These are phyloP conservation scores for Dendrophyllia cribrosa DNA, from an alignment of 64 coral and sea anemone species.

Conservation along the genomic window DNA sequence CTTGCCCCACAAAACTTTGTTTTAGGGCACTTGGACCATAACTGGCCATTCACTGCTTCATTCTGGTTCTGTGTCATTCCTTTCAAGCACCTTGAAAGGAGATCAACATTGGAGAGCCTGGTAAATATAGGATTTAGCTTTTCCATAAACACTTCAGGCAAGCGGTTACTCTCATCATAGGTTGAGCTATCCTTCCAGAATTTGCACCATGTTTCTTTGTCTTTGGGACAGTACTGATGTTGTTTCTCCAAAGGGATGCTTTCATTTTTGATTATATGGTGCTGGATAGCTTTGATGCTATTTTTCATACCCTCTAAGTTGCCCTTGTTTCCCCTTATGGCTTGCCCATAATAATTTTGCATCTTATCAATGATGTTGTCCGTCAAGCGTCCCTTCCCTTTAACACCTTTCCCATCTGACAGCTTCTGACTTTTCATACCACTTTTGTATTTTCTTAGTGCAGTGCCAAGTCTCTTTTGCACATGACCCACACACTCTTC, in stretches of 20 bases:
- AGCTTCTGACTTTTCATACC: conserved; percentile 12
- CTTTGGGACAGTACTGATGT: conserved; percentile 54
- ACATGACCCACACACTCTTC: conserved; percentile 56
- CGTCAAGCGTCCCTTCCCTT: not conserved
- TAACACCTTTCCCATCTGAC: conserved; percentile 13
- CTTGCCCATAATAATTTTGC: conserved; percentile 63
- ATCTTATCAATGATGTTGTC: conserved; percentile 36
- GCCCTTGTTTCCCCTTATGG: conserved; percentile 25
- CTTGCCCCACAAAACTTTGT: not conserved
- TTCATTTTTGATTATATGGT: conserved; percentile 33
- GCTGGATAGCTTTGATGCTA: conserved; percentile 42
- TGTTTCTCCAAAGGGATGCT: conserved; percentile 35
- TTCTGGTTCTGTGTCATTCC: conserved; percentile 61
- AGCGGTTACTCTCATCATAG: conserved; percentile 35
- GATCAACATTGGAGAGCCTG: conserved; percentile 25
- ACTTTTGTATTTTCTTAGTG: conserved; percentile 43
- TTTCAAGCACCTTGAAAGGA: conserved; percentile 45
- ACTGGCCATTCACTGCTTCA: conserved; percentile 13
- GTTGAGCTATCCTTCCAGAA: conserved; percentile 31
- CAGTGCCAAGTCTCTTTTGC: conserved; percentile 53
- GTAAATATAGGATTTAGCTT: conserved; percentile 44
- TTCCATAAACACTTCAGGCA: conserved; percentile 39
- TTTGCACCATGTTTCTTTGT: conserved; percentile 40
- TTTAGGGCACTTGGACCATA: conserved; percentile 11
- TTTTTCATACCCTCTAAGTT: conserved; percentile 37